Evolutionary conservation across 2,888 invertebrate genomes (phyloP), one percentile per base, ranked within the genome.

Genomic region (Thymelicus sylvestris): DNA sequence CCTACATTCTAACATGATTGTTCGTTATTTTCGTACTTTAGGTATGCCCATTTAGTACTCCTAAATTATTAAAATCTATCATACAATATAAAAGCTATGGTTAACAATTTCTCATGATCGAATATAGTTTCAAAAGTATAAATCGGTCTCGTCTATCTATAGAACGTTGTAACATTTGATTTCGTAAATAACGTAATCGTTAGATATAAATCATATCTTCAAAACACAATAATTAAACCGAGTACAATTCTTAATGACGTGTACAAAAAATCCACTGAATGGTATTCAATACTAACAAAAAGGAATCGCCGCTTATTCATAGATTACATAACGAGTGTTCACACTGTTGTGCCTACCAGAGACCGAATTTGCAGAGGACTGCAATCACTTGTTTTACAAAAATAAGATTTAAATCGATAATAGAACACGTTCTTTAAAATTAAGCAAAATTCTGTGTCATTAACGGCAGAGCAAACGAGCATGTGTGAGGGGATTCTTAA

Each of bases 211-310:
- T 82, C 81, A 74, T 74, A 80, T 83, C 82, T 77, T 74, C 67
- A 59, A 73, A 72, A 78, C 78, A 83, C 83, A 83, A 86, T 87
- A 89, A 89, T 90, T 90, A 90, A 86, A 85, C 78, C 73, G 76
- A 79, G 81, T 80, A 89, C 86, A 89, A 88, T 85, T 81, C 82
- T 80, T 90, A 88, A 90, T 90, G 90, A 91, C 81, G 81, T 80
- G 73, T 75, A 81, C 85, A 89, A 89, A 90, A 90, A 89, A 82
- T 72, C 76, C 76, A 75, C 79, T 83, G 81, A 84, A 85, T 83
- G 81, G 77, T 80, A 81, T 81, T 76, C 77, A 77, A 78, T 74
- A 76, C 73, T 68, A 70, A 81, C 80, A 85, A 86, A 86, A 86
- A 81, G 72, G 70, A 75, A 77, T 73, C 74, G 76, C 74, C 68